A percentile compares a stretch with the other conserved stretches of the same genome.
phyloP scores from a whole-genome alignment of 2,797 vertebrate genomes.

The Parauchenoglanis punctatus region DNA sequence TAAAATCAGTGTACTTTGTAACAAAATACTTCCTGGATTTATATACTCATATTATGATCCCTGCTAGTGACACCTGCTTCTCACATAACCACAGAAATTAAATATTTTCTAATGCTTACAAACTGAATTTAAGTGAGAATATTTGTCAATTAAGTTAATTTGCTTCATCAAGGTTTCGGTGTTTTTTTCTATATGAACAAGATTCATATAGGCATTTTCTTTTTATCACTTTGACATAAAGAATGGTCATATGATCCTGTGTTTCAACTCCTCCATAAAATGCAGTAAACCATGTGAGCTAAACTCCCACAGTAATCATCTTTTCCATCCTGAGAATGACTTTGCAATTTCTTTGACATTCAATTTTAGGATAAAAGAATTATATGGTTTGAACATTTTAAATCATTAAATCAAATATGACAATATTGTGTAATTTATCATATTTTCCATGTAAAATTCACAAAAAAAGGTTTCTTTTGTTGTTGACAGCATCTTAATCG shows the following conservation, averaged over 20 bases:
- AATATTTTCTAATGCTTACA: neutral
- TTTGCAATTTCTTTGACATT: neutral
- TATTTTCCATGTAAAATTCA: neutral
- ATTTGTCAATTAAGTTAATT: neutral
- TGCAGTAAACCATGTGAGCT: neutral
- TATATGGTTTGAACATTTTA: neutral
- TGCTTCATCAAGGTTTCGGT: neutral
- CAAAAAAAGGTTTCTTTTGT: neutral
- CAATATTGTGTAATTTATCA: neutral
- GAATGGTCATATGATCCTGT: neutral
- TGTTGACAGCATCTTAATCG: neutral
- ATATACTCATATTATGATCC: neutral
- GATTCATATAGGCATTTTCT: neutral
- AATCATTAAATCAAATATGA: neutral
- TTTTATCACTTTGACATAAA: neutral
- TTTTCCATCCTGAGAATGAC: conserved; percentile 1
- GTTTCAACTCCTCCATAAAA: neutral
- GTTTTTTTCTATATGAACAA: neutral
- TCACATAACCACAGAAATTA: neutral
- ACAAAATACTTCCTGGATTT: neutral
- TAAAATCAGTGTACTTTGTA: neutral
- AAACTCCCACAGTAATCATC: neutral
- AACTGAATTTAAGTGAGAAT: neutral
- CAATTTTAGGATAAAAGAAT: neutral
- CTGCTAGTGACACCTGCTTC: neutral